Evolutionary conservation across 2,888 invertebrate species (phyloP), one percentile per base, ranked within the genome.

Genomic region (Nomada ferruginata): DNA sequence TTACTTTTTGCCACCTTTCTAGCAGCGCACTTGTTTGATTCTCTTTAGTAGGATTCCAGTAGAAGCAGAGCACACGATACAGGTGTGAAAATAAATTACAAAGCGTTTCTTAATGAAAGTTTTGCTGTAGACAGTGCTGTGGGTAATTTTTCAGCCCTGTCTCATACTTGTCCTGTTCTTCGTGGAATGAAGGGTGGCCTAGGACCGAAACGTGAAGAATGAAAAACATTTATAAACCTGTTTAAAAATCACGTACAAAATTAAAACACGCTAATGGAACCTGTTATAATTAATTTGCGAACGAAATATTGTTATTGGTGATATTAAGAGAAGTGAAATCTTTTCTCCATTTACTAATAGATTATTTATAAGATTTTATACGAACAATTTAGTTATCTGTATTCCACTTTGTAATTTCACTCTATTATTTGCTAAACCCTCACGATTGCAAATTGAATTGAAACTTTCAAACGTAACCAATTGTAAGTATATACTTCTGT

Each of bases 91-190:
- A 91, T 91, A 91, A 91, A 91, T 91, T 90, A 90, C 89, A 64
- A 89, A 88, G 85, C 83, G 87, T 78, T 90, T 84, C 87, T 90
- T 91, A 91, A 91, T 91, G 91, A 91, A 91, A 91, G 85, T 87
- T 88, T 87, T 81, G 86, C 84, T 77, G 80, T 70, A 72, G 85
- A 84, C 83, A 72, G 69, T 69, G 69, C 76, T 59, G 75, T 63
- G 36, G 79, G 87, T 85, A 86, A 91, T 91, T 91, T 91, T 90
- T 91, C 91, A 91, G 85, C 70, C 87, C 85, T 90, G 91, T 91
- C 90, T 87, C 85, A 86, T 90, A 89, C 87, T 86, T 88, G 88
- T 90, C 84, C 52, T 65, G 59, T 26, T 47, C 63, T 52, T 50
- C n/a, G 71, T 57, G 77, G 57, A 79, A 76, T 36, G 72, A 72